Evolutionary conservation across 2,888 invertebrate genomes (phyloP).

Genomic region (Lasioglossum oenotherae): DNA sequence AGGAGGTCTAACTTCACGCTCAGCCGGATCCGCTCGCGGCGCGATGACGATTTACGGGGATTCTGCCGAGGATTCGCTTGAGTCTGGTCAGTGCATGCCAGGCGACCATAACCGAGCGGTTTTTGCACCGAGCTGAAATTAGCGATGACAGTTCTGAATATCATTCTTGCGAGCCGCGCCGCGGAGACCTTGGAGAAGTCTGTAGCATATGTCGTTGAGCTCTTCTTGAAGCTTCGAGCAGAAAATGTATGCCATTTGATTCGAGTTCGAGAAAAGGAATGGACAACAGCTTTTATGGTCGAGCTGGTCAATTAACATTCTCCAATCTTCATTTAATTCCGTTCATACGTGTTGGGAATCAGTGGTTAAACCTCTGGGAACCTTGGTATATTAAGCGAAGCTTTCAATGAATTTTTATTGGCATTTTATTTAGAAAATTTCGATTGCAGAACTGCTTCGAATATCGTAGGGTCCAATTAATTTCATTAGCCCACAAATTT

Average conservation of each 20-base stretch:
- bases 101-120: not conserved
- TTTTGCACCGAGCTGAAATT: conserved; percentile 7
- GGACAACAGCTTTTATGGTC: not conserved
- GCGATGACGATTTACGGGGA: not conserved
- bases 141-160: conserved; percentile 6
- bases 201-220: conserved; percentile 22
- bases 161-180: not conserved
- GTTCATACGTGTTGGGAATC: not conserved
- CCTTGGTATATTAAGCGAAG: not conserved
- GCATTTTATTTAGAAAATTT: not conserved
- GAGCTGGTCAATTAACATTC: not conserved
- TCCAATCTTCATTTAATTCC: not conserved
- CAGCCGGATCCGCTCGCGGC: not conserved
- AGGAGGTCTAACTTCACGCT: not conserved
- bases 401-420: not conserved
- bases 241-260: not conserved
- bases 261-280: not conserved
- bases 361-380: not conserved
- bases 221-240: not conserved
- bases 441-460: not conserved
- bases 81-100: conserved; percentile 22
- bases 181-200: conserved; percentile 3
- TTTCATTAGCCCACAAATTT: not conserved
- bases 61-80: not conserved
- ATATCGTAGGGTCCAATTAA: not conserved